Evolutionary conservation across 2,888 invertebrate genomes (phyloP).

Genomic region (Oscheius onirici): DNA sequence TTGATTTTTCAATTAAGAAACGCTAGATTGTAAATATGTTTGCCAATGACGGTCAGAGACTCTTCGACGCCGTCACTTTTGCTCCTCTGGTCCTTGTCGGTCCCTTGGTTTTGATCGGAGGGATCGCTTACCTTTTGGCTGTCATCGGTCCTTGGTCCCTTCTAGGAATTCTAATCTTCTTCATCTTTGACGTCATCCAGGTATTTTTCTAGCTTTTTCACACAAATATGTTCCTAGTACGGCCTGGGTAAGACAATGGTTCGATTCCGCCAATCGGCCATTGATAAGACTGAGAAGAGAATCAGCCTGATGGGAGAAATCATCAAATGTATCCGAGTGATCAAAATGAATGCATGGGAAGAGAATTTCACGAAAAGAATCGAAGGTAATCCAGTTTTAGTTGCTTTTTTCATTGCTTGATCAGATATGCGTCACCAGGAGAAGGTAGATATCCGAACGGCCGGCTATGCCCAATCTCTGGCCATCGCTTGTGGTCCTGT

Average conservation of each 20-base stretch:
- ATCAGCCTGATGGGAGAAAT: slow-evolving; percentile 76
- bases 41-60: slow-evolving; percentile 73
- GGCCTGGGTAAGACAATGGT: slow-evolving; percentile 70
- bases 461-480: slow-evolving; percentile 77
- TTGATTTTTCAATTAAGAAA: not conserved
- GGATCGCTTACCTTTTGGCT: slow-evolving; percentile 71
- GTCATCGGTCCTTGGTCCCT: slow-evolving; percentile 73
- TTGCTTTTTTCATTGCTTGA: too few species aligned
- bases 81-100: slow-evolving; percentile 73
- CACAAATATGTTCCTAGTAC: slow-evolving; percentile 48
- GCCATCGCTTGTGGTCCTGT: slow-evolving; percentile 77
- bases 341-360: slow-evolving; percentile 80
- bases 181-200: slow-evolving; percentile 72
- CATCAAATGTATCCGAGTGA: slow-evolving; percentile 77
- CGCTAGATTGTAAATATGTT: slow-evolving; percentile 73
- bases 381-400: too few species aligned
- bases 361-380: slow-evolving; percentile 76
- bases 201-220: slow-evolving; percentile 48
- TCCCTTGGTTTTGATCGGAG: slow-evolving; percentile 72
- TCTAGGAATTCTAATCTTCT: slow-evolving; percentile 72
- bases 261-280: slow-evolving; percentile 63
- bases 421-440: slow-evolving; percentile 76
- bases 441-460: slow-evolving; percentile 75
- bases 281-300: slow-evolving; percentile 67
- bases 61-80: slow-evolving; percentile 73